Conservation (phyloP, 2,888 invertebrate genomes). For the Oscheius sp. region DNA sequence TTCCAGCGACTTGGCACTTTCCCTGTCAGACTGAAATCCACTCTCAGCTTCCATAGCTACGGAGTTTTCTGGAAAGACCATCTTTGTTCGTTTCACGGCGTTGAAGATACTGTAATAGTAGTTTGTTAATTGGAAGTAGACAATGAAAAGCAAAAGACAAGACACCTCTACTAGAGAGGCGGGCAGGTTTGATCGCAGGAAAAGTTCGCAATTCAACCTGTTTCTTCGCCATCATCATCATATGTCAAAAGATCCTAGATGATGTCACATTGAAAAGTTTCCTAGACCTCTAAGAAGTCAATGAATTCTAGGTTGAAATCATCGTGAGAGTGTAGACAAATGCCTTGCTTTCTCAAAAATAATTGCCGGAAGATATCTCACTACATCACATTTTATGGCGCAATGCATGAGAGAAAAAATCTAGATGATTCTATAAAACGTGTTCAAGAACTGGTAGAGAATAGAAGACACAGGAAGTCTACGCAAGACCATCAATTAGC, state of each 20-base stretch:
- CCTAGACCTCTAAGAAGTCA: background rate
- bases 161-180: conserved; percentile 17
- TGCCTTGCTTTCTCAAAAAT: too few species aligned
- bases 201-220: conserved; percentile 29
- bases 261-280: too few species aligned
- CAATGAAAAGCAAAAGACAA: conserved; percentile 19
- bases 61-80: too few species aligned
- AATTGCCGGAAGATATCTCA: conserved; percentile 18
- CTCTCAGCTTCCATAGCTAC: conserved; percentile 30
- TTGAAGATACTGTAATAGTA: too few species aligned
- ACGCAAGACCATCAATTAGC: too few species aligned
- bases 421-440: too few species aligned
- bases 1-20: conserved; percentile 15
- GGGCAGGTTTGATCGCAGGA: conserved; percentile 28
- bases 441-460: too few species aligned
- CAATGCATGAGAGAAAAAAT: too few species aligned
- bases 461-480: too few species aligned
- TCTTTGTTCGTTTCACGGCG: too few species aligned
- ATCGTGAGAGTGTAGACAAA: background rate
- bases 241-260: conserved; percentile 16
- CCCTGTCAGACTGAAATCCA: conserved; percentile 31
- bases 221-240: conserved; percentile 15
- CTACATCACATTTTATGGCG: too few species aligned
- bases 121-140: background rate
- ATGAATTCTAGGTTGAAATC: background rate